Evolutionary conservation across 2,888 invertebrate genomes (phyloP).

Genomic region (Machimus atricapillus): DNA sequence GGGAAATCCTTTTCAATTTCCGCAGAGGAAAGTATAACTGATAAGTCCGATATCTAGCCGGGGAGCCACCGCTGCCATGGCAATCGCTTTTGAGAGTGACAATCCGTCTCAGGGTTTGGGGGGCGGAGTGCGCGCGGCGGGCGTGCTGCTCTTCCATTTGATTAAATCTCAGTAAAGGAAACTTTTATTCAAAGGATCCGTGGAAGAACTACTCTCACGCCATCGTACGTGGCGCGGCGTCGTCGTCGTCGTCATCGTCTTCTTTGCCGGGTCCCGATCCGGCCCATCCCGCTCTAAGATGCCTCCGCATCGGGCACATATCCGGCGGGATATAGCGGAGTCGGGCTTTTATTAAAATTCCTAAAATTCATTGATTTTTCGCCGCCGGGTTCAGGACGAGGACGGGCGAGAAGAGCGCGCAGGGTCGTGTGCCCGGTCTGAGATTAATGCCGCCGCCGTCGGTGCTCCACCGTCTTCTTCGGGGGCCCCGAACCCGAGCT

Average conservation of each 20-base stretch:
- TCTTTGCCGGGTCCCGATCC: not conserved
- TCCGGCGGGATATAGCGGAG: not conserved
- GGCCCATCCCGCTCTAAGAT: not conserved
- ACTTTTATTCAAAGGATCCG: conserved; percentile 2
- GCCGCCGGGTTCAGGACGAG: not conserved
- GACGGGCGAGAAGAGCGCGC: not conserved
- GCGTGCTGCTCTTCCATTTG: conserved; percentile 25
- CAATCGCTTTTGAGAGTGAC: conserved; percentile 31
- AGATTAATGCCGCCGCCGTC: conserved; percentile 4
- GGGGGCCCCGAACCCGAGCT: not conserved
- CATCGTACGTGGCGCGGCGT: not conserved
- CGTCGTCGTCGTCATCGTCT: not conserved
- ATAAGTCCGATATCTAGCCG: conserved; percentile 31
- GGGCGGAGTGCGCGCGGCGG: not conserved
- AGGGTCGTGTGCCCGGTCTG: not conserved
- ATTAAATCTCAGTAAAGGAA: conserved; percentile 33
- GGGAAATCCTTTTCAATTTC: conserved; percentile 35
- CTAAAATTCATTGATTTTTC: conserved; percentile 37
- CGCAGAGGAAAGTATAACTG: conserved; percentile 30
- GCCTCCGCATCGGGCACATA: not conserved
- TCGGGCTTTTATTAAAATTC: conserved; percentile 33
- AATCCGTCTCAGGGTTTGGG: conserved; percentile 10
- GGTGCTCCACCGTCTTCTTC: not conserved
- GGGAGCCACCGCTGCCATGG: conserved; percentile 8
- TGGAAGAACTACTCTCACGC: conserved; percentile 24